Evolutionary conservation across 1,140 invertebrate species (phyloP), one percentile per base, ranked within the genome.

Genomic region (Prorops nasuta): DNA sequence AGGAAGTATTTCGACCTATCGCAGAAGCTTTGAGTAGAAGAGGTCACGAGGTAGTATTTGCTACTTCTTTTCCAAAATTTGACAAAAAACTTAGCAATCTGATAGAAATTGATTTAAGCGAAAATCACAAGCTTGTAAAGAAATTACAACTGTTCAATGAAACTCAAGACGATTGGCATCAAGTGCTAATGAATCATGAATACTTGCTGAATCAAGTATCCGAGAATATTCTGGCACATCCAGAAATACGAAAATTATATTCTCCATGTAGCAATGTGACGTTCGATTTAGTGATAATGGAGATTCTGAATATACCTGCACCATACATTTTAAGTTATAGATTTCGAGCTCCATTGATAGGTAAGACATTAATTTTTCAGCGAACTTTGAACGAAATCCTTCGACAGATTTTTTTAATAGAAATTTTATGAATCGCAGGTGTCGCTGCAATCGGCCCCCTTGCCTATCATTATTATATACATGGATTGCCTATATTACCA

Each of bases 311-410:
- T 18, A 1, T 3, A 12, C 34, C 9, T 9, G 34, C 6, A 35
- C 4, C 9, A 8, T 35, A 35, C 14, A 44, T 40, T 35, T 10
- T 56, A 0, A 51, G 41, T 10, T 43, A 54, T 8, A 44, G 32
- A 42, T 44, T 56, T 12, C 44, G 49, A 1, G 42, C 41, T 32
- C 51, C 54, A 32, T 35, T 54, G 2, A 54, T 56, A 19, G 51
- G 54, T 56, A 45, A 49, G 15, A 3, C 10, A n/a, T n/a, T n/a
- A 6, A 28, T 10, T 28, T 4, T 28, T 4, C 24, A 28, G 10
- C 24, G 24, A 28, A 28, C 10, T 28, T 28, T 28, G 10, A 4
- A 28, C 24, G n/a, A n/a, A n/a, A n/a, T n/a, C n/a, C n/a, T n/a
- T n/a, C n/a, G n/a, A n/a, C n/a, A n/a, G n/a, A n/a, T n/a, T n/a